phyloP scores from a whole-genome alignment of 2,797 vertebrate species.

The Poliocrania exsul region DNA sequence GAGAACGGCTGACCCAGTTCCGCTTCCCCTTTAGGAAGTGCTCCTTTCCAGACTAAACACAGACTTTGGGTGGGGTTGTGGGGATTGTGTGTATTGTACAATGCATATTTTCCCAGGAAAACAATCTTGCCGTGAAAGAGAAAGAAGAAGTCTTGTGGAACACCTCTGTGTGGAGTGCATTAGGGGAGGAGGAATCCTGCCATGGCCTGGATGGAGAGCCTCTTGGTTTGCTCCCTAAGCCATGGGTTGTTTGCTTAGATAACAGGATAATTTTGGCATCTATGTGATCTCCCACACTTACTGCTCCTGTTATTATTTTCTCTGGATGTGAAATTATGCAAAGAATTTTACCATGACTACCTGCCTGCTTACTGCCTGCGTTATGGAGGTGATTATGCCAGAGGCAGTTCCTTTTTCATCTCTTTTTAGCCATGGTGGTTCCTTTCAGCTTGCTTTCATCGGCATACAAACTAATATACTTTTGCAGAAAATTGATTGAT shows the following conservation, averaged over 20 bases:
- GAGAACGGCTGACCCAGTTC: constrained; percentile 43
- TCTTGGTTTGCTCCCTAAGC: background rate
- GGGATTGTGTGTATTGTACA: constrained; percentile 53
- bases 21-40: constrained; percentile 40
- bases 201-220: background rate
- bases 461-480: constrained; percentile 32
- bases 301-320: background rate
- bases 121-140: constrained; percentile 47
- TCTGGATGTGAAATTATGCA: background rate
- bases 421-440: background rate
- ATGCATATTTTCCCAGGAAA: constrained; percentile 69
- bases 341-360: constrained; percentile 23
- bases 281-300: background rate
- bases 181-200: background rate
- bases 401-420: background rate
- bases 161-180: background rate
- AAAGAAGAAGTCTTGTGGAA: background rate
- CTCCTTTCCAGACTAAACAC: constrained; percentile 69
- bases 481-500: constrained; percentile 76
- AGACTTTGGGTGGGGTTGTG: constrained; percentile 67
- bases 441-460: constrained; percentile 56
- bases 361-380: background rate
- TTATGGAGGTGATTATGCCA: background rate
- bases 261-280: background rate
- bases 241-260: background rate